Conservation (phyloP, 2,888 invertebrate genomes). For the Arge pagana region DNA sequence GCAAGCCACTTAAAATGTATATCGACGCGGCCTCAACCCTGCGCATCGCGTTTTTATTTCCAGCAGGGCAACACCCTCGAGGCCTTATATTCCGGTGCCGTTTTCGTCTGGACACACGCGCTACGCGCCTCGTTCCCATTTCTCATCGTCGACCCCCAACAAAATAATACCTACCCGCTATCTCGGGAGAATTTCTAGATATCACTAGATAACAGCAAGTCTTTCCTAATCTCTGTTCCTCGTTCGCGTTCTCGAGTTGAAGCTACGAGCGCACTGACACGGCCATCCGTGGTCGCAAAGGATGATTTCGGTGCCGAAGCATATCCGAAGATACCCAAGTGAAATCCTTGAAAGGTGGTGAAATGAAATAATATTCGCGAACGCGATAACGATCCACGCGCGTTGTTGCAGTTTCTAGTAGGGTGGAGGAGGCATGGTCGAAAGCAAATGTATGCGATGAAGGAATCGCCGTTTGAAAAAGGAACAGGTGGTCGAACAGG, state of each 20-base stretch:
- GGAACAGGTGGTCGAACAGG: slow-evolving; percentile 57
- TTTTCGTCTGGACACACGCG: slow-evolving; percentile 13
- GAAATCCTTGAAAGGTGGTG: too few species aligned
- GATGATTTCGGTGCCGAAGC: too few species aligned
- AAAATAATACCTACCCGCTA: too few species aligned
- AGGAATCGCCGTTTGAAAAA: slow-evolving; percentile 42
- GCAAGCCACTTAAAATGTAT: slow-evolving; percentile 22
- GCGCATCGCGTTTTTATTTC: slow-evolving; percentile 15
- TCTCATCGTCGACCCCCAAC: not conserved
- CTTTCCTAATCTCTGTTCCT: too few species aligned
- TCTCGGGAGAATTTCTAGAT: too few species aligned
- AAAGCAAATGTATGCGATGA: slow-evolving; percentile 18
- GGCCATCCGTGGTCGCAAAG: too few species aligned
- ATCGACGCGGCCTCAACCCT: slow-evolving; percentile 12
- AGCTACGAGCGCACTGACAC: too few species aligned
- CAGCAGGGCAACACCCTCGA: slow-evolving; percentile 10
- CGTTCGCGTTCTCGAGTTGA: too few species aligned
- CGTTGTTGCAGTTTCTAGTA: slow-evolving; percentile 30
- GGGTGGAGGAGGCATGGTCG: slow-evolving; percentile 15
- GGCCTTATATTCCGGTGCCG: slow-evolving; percentile 12
- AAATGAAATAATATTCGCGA: not conserved
- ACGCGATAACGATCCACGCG: slow-evolving; percentile 20
- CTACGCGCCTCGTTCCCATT: not conserved
- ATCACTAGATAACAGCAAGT: too few species aligned
- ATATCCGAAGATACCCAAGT: too few species aligned